phyloP scores from a whole-genome alignment of 2,113 vertebrate species.

The Aegotheles bennettii region DNA sequence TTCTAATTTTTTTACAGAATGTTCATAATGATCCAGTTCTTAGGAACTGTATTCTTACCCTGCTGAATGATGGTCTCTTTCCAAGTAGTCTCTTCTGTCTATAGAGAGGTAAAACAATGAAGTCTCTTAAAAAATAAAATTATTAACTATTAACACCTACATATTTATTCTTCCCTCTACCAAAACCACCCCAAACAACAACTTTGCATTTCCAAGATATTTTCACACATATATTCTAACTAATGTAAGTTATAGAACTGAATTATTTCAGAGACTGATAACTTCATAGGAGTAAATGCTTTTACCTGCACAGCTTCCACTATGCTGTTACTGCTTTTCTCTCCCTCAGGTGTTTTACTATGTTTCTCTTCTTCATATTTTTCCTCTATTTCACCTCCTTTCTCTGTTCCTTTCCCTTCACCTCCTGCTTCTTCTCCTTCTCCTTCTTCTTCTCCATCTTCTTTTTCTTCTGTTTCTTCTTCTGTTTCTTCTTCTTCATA shows the following conservation, averaged over 20 bases:
- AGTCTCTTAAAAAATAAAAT: neutral
- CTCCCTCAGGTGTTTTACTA: neutral
- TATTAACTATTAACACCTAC: neutral
- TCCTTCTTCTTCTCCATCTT: neutral
- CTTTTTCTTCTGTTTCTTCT: neutral
- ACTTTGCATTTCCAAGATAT: neutral
- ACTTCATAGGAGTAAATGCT: neutral
- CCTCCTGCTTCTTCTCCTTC: neutral
- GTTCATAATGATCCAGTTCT: neutral
- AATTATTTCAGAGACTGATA: neutral
- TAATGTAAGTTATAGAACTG: neutral
- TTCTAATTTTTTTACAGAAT: neutral
- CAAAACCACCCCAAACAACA: neutral
- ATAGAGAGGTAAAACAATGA: conserved; percentile 23
- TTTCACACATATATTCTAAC: neutral
- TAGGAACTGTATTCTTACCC: conserved; percentile 16
- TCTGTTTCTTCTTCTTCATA: neutral
- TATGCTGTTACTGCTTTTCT: neutral
- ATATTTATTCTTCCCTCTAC: neutral
- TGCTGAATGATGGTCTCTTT: conserved; percentile 1
- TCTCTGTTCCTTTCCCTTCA: neutral
- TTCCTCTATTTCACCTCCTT: neutral
- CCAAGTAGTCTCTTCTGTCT: conserved; percentile 37
- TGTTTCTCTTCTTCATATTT: neutral
- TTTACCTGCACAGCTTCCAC: conserved; percentile 49